Base-by-base conservation (phyloP, 1,140 invertebrate genomes). In the Drosophila punjabiensis region DNA sequence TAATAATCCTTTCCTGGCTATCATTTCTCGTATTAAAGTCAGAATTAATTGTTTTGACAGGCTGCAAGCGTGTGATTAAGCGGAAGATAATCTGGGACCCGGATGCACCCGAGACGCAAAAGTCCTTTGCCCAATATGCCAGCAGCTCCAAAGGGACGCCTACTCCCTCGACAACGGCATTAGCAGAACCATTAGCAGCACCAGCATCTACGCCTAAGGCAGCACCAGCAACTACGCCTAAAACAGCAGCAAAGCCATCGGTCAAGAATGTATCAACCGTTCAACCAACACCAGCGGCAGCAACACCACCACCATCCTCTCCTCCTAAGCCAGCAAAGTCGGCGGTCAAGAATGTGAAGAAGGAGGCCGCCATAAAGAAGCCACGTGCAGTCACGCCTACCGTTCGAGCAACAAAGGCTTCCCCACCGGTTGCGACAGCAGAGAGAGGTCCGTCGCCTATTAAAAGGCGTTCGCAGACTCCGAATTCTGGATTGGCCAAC, bases 71-170 rank as follows among this genome's bases (percentile, higher is more conserved):
- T 71, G 93, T 96, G 37, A 95, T 96, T 14, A 96, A 96, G 83
- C 95, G 94, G 56, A 96, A 96, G 93, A 94, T 96, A 16, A 96
- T 96, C 70, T 96, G 95, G 95, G 95, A 96, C 93, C 95, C 95
- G 4, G 95, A 95, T 91, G 95, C 95, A 79, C 94, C 94, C 13
- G 94, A 95, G 65, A 94, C 94, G 1, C 80, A 89, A 58, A 86
- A 89, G 41, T 93, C 92, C 0, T 93, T 91, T 80, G 87, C 92
- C 91, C 92, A 90, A 66, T 91, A 90, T 75, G 86, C 86, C 10
- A 91, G 60, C 41, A 30, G 53, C 33, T 56, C 50, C 16, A 76
- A 76, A 28, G n/a, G 61, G 8, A 16, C 41, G 5, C 39, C 39
- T 2, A 69, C 55, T 18, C 20, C 63, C 48, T n/a, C 56, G 18